Base-by-base conservation (phyloP, 2,797 vertebrate genomes). In the Phoeniculus purpureus region DNA sequence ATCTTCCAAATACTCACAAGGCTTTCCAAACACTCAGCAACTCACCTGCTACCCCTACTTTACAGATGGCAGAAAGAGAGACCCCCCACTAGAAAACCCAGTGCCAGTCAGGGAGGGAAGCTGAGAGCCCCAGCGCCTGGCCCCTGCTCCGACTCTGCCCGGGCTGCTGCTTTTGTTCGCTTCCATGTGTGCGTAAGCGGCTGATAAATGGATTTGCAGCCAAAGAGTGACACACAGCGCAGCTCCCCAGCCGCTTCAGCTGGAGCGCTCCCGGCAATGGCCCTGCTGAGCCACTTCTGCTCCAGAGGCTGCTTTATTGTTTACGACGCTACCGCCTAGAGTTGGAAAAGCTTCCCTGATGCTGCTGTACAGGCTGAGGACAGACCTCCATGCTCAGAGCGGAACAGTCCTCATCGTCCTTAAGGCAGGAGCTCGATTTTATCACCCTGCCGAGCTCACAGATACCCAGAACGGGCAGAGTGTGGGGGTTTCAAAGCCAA, bases 171-270 rank as follows among this genome's bases (percentile, higher is more conserved):
- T 95, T 91, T 88, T 92, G 81, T 92, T 93, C 25, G 0, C 68
- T 90, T 68, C 85, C 82, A 87, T 85, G 80, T 52, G 70, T 58
- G 80, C 9, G 0, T 58, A 87, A 90, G 82, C 9, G 11, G 72
- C 78, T 94, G 90, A 95, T 81, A 94, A 91, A 94, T 56, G 94
- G 88, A 92, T 93, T 80, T 40, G 45, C 56, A 94, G 80, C 84
- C 87, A 79, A 83, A 87, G 76, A 95, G 89, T 93, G 91, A 90
- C 85, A 95, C 66, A 81, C 72, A 56, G 87, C 23, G 77, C 89
- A 79, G 86, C 45, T 94, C 92, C 75, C 7, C 1, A 86, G 85
- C 71, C 65, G 94, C 93, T 93, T 90, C 74, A 67, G 82, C 91
- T 40, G 76, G 84, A 78, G 94, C 68, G 19, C 73, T 89, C 72